These are phyloP conservation scores for Scolopax rusticola DNA, from an alignment of 2,797 vertebrate species.

Conservation along the genomic window DNA sequence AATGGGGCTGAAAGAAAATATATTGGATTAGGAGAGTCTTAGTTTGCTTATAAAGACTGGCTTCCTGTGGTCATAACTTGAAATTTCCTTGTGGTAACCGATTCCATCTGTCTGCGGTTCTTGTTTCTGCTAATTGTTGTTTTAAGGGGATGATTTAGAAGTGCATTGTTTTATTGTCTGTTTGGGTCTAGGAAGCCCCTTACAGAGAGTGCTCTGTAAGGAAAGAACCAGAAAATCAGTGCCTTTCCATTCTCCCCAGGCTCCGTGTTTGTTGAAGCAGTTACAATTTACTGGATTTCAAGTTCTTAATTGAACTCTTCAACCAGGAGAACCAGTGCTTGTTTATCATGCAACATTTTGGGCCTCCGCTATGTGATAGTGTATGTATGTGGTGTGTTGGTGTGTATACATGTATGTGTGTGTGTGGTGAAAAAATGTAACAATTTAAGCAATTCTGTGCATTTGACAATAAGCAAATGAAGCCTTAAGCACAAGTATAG, in stretches of 20 bases:
- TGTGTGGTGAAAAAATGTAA: background rate
- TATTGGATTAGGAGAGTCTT: background rate
- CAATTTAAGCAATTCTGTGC: background rate
- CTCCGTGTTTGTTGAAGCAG: background rate
- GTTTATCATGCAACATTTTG: background rate
- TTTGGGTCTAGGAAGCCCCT: background rate
- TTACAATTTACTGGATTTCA: background rate
- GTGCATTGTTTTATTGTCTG: background rate
- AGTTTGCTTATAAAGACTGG: background rate
- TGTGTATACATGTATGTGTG: rapidly evolving
- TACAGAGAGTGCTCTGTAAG: background rate
- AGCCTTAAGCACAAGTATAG: background rate
- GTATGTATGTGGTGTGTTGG: background rate
- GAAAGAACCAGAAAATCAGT: background rate
- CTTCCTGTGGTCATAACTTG: background rate
- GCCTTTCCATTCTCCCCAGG: background rate
- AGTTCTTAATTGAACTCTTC: background rate
- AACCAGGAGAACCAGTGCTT: rapidly evolving
- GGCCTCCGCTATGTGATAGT: background rate
- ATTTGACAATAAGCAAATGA: background rate
- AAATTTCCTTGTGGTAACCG: background rate
- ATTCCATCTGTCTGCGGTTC: background rate
- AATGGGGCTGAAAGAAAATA: background rate
- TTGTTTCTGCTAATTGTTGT: background rate
- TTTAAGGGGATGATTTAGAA: background rate